A percentile compares a stretch with the other conserved stretches of the same genome.
Conservation (phyloP, 2,888 invertebrate genomes). For the Harmothoe impar region DNA sequence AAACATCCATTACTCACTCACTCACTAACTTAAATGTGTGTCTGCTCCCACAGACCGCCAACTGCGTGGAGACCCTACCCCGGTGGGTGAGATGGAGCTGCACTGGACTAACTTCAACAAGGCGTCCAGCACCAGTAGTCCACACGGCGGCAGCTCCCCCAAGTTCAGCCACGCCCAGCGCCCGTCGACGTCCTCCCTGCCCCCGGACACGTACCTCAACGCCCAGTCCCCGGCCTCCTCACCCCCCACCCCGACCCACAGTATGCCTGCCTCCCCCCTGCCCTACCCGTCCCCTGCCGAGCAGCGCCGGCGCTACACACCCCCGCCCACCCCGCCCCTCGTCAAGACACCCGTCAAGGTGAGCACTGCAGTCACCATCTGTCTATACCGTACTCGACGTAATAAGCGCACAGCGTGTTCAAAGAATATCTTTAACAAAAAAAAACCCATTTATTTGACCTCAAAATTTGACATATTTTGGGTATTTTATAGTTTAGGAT, state of each 20-base stretch:
- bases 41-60: slow-evolving; percentile 88
- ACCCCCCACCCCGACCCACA: slow-evolving; percentile 81
- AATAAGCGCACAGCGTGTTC: too few species aligned
- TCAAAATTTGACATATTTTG: too few species aligned
- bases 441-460: too few species aligned
- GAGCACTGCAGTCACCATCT: slow-evolving; percentile 70
- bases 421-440: too few species aligned
- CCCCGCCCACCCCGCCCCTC: slow-evolving; percentile 85
- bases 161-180: slow-evolving; percentile 70
- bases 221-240: slow-evolving; percentile 79
- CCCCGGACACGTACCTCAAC: slow-evolving; percentile 73
- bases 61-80: slow-evolving; percentile 86
- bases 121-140: slow-evolving; percentile 80
- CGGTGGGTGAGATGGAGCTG: slow-evolving; percentile 87
- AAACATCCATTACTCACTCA: too few species aligned
- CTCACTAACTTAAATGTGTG: too few species aligned
- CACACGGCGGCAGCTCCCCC: slow-evolving; percentile 80
- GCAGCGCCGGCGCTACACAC: slow-evolving; percentile 82
- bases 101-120: slow-evolving; percentile 93
- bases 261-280: slow-evolving; percentile 81
- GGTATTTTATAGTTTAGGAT: too few species aligned
- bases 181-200: slow-evolving; percentile 79
- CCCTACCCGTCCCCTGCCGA: slow-evolving; percentile 68
- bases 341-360: slow-evolving; percentile 74
- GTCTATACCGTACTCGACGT: too few species aligned